These are phyloP conservation scores for Caenorhabditis brenneri DNA, from an alignment of 1,140 invertebrate genomes.

Conservation along the genomic window DNA sequence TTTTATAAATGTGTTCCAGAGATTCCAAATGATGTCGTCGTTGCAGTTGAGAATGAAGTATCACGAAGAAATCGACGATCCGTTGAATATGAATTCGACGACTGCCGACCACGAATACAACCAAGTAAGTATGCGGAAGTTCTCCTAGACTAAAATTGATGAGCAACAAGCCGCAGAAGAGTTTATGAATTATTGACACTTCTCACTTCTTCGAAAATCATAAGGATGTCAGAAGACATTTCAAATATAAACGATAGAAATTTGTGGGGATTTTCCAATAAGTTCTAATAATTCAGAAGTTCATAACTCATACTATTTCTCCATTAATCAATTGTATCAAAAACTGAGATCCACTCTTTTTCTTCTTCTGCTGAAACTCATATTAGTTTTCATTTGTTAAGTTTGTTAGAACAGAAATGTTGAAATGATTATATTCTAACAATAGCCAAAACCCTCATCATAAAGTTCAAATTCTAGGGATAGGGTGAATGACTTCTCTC, in stretches of 20 bases:
- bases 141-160: background rate
- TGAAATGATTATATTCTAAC: too few species aligned
- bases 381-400: too few species aligned
- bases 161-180: background rate
- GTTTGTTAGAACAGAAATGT: too few species aligned
- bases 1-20: constrained; percentile 6
- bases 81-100: constrained; percentile 16
- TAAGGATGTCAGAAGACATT: too few species aligned
- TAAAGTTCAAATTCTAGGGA: background rate
- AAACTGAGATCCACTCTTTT: too few species aligned
- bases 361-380: too few species aligned
- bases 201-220: too few species aligned
- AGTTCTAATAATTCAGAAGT: background rate
- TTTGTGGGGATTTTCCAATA: background rate
- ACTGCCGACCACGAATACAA: constrained; percentile 7
- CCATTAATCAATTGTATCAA: too few species aligned
- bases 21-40: background rate
- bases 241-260: too few species aligned
- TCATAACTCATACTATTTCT: too few species aligned
- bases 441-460: too few species aligned
- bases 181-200: too few species aligned
- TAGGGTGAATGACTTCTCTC: background rate
- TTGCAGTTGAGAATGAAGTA: background rate
- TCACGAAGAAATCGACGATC: background rate
- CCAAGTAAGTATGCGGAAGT: background rate